Conservation (phyloP, 2,888 invertebrate species). For the Drosophila siamana region DNA sequence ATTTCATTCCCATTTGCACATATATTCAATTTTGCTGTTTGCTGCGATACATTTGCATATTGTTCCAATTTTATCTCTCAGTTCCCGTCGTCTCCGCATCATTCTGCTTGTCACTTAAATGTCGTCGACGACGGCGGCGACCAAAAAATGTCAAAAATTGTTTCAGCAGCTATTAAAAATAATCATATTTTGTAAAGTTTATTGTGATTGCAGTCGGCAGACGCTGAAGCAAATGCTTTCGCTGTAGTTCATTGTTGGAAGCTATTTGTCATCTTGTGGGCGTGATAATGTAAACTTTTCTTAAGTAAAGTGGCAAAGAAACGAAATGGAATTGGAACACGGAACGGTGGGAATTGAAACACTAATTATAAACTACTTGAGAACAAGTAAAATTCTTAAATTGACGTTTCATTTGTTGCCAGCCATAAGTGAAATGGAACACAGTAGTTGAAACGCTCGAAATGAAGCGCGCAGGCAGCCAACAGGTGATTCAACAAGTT, state of each 20-base stretch:
- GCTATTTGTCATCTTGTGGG: conserved; percentile 14
- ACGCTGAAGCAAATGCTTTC: too few species aligned
- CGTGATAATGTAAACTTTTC: not conserved
- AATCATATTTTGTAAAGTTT: conserved; percentile 69
- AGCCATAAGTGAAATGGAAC: not conserved
- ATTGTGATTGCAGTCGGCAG: conserved; percentile 35
- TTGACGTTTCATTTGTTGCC: not conserved
- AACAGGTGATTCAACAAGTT: conserved; percentile 15
- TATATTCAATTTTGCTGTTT: conserved; percentile 17
- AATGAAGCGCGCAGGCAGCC: conserved; percentile 1
- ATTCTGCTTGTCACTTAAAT: conserved; percentile 39
- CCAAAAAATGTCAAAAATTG: conserved; percentile 30
- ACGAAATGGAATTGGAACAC: conserved; percentile 16
- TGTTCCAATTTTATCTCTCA: conserved; percentile 66
- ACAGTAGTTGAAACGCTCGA: not conserved
- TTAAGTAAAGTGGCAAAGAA: not conserved
- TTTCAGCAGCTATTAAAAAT: conserved; percentile 66
- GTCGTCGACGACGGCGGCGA: conserved; percentile 8
- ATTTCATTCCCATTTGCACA: conserved; percentile 5
- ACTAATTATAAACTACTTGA: too few species aligned
- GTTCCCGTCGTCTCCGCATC: conserved; percentile 21
- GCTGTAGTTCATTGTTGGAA: conserved; percentile 2
- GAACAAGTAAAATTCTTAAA: too few species aligned
- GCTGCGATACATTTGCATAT: conserved; percentile 57
- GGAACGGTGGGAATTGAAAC: not conserved